Base-by-base conservation (phyloP, 2,797 vertebrate species). In the Bradypodion pumilum region DNA sequence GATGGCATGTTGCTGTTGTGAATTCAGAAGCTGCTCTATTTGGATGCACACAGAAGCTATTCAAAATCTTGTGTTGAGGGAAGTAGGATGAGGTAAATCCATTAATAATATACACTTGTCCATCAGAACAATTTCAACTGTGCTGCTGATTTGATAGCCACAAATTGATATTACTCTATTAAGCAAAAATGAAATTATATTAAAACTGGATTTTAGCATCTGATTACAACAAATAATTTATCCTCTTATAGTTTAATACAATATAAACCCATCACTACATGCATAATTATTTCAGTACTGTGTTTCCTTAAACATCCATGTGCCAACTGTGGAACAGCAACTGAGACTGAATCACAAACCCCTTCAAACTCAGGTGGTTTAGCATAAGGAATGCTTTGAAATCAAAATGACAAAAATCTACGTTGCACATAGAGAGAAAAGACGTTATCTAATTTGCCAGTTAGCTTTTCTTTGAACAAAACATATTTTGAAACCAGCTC, bases 341-440 rank as follows among this genome's bases (percentile, higher is more conserved):
- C 83, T 23, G 32, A 87, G 12, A 16, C 42, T 59, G 27, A 82
- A 81, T 85, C n/a, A n/a, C n/a, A n/a, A 70, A 83, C 75, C 85
- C 0, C 49, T 87, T 52, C 1, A 59, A 37, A 40, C 65, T 78
- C 82, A 84, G 84, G 49, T 40, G 87, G 72, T 32, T 85, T n/a
- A 35, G 88, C 0, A 1, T 89, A 73, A 89, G 88, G 90, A 77
- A 42, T 74, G 78, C 74, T 91, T 91, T 82, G 86, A 91, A 93
- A 74, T 60, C n/a, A 13, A 25, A 90, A 85, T 70, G 49, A 89
- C 86, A 84, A 87, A 83, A 92, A 89, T 86, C 27, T 63, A 52
- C 85, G 89, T 82, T 87, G 73, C 59, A 74, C 66, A 68, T 80
- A 83, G 2, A 65, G 19, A 6, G 37, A 62, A 32, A 76, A 82